These are phyloP conservation scores for Clarias pachynema DNA, from an alignment of 2,797 vertebrate genomes.

Conservation along the genomic window DNA sequence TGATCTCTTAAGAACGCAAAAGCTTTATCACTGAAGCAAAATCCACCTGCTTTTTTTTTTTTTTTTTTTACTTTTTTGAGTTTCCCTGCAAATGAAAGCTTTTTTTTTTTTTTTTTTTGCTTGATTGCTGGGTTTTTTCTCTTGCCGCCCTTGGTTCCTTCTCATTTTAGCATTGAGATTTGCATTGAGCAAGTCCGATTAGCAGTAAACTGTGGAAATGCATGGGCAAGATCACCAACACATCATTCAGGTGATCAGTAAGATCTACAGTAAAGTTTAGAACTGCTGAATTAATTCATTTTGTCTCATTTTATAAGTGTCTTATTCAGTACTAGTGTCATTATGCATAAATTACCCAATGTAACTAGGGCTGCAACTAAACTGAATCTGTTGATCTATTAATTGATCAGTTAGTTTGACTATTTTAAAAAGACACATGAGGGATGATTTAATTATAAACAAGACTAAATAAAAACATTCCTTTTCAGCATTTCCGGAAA, in stretches of 20 bases:
- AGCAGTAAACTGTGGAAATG: background rate
- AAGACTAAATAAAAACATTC: background rate
- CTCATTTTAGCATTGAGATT: conserved; percentile 21
- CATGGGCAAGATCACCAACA: background rate
- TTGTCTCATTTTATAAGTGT: background rate
- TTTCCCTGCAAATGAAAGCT: conserved; percentile 7
- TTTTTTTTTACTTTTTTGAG: conserved; percentile 6
- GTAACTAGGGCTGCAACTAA: background rate
- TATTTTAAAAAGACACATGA: background rate
- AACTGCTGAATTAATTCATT: background rate
- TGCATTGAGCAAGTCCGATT: conserved; percentile 3
- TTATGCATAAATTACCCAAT: background rate
- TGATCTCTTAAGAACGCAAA: conserved; percentile 26
- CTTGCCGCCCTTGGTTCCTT: background rate
- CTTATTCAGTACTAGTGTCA: background rate
- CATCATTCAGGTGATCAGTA: background rate
- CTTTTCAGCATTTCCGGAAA: background rate
- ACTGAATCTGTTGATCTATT: background rate
- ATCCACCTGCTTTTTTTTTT: conserved; percentile 20
- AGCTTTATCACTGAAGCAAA: conserved; percentile 35
- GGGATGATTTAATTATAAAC: background rate
- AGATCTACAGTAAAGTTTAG: background rate
- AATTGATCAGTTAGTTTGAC: background rate
- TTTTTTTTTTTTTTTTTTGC: conserved; percentile 50
- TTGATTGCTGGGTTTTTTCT: background rate